A percentile compares a stretch with the other conserved stretches of the same genome.
Conservation (phyloP, 2,888 invertebrate species). For the Drepana falcataria region DNA sequence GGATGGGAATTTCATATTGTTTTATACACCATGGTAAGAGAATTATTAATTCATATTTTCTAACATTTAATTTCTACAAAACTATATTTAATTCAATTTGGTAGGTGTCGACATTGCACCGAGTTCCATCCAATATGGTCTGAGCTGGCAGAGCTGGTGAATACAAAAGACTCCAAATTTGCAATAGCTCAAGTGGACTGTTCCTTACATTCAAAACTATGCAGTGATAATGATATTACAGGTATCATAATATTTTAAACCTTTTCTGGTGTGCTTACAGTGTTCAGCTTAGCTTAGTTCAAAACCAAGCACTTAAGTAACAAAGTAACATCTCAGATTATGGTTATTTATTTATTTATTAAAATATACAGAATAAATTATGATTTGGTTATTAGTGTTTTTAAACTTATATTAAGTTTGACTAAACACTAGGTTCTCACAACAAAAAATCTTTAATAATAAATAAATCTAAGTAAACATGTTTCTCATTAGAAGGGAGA, state of each 20-base stretch:
- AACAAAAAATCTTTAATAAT: no score
- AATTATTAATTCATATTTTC: conserved; percentile 1
- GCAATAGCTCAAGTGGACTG: conserved; percentile 90
- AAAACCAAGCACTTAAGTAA: no score
- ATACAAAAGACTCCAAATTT: conserved; percentile 81
- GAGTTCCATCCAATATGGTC: conserved; percentile 87
- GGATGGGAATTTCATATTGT: conserved; percentile 87
- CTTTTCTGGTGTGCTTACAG: conserved; percentile 2
- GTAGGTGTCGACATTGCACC: conserved; percentile 92
- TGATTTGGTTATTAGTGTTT: no score
- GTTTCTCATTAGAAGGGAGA: no score
- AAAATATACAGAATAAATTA: no score
- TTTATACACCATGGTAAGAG: conserved; percentile 88
- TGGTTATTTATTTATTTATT: no score
- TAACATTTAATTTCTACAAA: no score
- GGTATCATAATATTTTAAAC: conserved; percentile 46
- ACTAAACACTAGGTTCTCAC: no score
- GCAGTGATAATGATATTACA: conserved; percentile 86
- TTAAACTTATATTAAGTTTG: no score
- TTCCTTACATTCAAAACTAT: conserved; percentile 82
- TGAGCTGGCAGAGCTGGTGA: conserved; percentile 83
- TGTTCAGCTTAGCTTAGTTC: background rate
- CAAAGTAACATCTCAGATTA: no score
- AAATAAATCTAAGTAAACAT: no score
- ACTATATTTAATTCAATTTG: no score